Percentiles rank a stretch among this genome's conserved stretches.
Evolutionary conservation across 2,113 vertebrate species (phyloP).

Genomic region (Osmerus mordax): DNA sequence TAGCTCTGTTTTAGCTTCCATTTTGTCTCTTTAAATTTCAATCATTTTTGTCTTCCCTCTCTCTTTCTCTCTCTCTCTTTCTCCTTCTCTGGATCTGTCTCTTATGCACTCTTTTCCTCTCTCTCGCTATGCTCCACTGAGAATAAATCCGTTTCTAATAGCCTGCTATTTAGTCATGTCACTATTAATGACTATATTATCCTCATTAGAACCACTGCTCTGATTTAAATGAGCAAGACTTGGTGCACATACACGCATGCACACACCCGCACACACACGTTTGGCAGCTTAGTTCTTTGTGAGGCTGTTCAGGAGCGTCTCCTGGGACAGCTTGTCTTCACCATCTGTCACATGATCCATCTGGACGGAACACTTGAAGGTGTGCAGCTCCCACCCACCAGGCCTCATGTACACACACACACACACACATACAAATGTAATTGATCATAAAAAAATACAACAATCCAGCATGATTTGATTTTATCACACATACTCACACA

Average conservation of each 20-base stretch:
- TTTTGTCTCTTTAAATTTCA: neutral
- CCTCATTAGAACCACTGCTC: slow-evolving; percentile 9
- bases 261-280: neutral
- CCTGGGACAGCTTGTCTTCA: slow-evolving; percentile 41
- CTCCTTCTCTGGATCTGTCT: neutral
- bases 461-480: neutral
- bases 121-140: neutral
- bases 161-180: slow-evolving; percentile 10
- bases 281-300: slow-evolving; percentile 25
- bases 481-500: neutral
- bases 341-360: slow-evolving; percentile 56
- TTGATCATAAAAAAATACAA: neutral
- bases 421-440: slow-evolving; percentile 2
- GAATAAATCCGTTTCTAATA: slow-evolving; percentile 8
- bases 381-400: slow-evolving; percentile 26
- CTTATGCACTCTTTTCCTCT: neutral
- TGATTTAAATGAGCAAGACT: slow-evolving; percentile 2
- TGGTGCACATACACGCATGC: neutral
- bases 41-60: slow-evolving; percentile 21
- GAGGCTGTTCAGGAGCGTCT: slow-evolving; percentile 16
- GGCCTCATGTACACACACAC: slow-evolving; percentile 7
- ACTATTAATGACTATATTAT: slow-evolving; percentile 10
- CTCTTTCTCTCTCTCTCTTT: slow-evolving; percentile 27
- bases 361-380: slow-evolving; percentile 26
- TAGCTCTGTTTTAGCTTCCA: neutral